A percentile compares a stretch with the other conserved stretches of the same genome.
Evolutionary conservation across 2,888 invertebrate genomes (phyloP).

Genomic region (Dolichomitus sp.): DNA sequence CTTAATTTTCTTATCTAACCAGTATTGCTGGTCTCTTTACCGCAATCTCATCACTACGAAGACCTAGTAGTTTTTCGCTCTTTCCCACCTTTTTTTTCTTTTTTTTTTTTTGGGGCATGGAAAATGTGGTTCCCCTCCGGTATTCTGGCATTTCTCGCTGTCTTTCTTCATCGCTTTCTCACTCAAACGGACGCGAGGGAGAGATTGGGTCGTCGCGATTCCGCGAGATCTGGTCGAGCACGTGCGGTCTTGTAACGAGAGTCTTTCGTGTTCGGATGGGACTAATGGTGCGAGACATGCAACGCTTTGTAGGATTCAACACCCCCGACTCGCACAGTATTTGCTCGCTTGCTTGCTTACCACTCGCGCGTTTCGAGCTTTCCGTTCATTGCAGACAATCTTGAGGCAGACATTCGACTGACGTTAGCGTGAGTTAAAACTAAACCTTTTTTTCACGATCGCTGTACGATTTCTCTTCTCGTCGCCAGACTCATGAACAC

Average conservation of each 20-base stretch:
- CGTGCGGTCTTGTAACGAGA: constrained; percentile 71
- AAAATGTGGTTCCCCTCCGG: constrained; percentile 23
- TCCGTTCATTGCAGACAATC: neutral
- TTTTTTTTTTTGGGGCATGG: neutral
- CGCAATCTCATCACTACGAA: constrained; percentile 30
- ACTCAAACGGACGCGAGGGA: constrained; percentile 48
- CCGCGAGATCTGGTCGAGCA: constrained; percentile 53
- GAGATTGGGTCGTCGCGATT: constrained; percentile 70
- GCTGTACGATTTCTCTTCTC: constrained; percentile 35
- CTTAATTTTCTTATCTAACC: constrained; percentile 47
- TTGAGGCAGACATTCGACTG: constrained; percentile 26
- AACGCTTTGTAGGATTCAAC: constrained; percentile 74
- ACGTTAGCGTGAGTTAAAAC: constrained; percentile 14
- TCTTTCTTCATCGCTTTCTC: constrained; percentile 42
- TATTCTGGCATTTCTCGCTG: constrained; percentile 46
- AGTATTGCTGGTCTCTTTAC: constrained; percentile 20
- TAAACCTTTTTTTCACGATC: constrained; percentile 39
- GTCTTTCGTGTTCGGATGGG: constrained; percentile 71
- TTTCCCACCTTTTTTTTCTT: constrained; percentile 35
- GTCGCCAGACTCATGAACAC: constrained; percentile 13
- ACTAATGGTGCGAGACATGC: constrained; percentile 74
- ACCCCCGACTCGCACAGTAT: constrained; percentile 48
- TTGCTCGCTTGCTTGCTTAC: constrained; percentile 42
- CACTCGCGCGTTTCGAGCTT: constrained; percentile 23
- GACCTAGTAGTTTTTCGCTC: neutral